Conservation (phyloP, 2,888 invertebrate genomes). For the Adelphocoris suturalis region DNA sequence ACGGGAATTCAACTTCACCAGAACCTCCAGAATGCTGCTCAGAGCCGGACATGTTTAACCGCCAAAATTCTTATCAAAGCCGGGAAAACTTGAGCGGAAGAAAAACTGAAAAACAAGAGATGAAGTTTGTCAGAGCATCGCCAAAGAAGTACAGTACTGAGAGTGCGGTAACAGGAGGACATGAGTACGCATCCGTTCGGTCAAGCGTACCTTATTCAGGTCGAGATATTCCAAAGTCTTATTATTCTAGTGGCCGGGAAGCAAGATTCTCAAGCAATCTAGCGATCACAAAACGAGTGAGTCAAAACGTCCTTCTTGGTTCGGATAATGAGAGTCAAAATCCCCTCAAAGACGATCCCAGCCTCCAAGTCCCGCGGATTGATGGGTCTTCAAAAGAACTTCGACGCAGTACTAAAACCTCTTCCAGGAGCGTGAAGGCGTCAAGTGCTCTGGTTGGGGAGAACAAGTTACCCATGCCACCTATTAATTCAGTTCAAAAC, state of each 20-base stretch:
- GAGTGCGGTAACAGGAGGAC: neutral
- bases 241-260: neutral
- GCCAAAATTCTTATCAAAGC: too few species aligned
- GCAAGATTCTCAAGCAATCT: neutral
- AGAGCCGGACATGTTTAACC: neutral
- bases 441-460: too few species aligned
- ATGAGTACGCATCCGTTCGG: neutral
- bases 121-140: neutral
- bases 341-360: neutral
- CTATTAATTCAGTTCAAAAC: too few species aligned
- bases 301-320: conserved; percentile 7
- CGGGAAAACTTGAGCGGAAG: neutral
- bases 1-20: neutral
- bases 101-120: neutral
- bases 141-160: neutral
- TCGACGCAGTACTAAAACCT: too few species aligned
- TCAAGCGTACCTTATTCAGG: neutral
- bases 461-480: too few species aligned
- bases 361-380: too few species aligned
- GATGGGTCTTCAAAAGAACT: too few species aligned
- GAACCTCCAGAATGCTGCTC: conserved; percentile 10
- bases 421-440: too few species aligned
- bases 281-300: neutral
- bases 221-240: neutral
- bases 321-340: neutral